Evolutionary conservation across 2,797 vertebrate species (phyloP).

Genomic region (Loriculus beryllinus): DNA sequence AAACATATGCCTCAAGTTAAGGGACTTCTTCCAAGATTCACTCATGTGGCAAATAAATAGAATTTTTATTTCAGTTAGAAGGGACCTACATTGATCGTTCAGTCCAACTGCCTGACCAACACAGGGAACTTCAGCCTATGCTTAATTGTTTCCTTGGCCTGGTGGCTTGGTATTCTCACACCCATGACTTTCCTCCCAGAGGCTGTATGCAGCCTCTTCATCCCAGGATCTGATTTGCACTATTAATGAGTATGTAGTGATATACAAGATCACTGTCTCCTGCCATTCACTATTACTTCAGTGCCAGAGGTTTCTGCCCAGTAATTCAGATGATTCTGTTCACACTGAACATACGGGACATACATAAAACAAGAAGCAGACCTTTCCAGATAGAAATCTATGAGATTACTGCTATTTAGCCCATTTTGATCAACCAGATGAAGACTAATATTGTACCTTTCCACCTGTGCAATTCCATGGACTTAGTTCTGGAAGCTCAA

Average conservation of each 20-base stretch:
- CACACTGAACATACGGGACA: neutral
- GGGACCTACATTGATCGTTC: neutral
- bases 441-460: neutral
- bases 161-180: neutral
- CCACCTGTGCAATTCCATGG: neutral
- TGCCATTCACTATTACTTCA: rapidly evolving
- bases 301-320: neutral
- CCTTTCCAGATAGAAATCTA: neutral
- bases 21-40: neutral
- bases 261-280: neutral
- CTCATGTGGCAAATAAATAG: neutral
- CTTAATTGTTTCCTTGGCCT: neutral
- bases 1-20: neutral
- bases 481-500: neutral
- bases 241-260: neutral
- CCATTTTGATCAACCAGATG: neutral
- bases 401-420: neutral
- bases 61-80: neutral
- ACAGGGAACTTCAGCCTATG: neutral
- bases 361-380: neutral
- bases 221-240: neutral
- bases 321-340: neutral
- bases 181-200: neutral
- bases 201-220: neutral
- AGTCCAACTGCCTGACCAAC: neutral